Evolutionary conservation across 2,888 invertebrate genomes (phyloP).

Genomic region (Ochropleura plecta): DNA sequence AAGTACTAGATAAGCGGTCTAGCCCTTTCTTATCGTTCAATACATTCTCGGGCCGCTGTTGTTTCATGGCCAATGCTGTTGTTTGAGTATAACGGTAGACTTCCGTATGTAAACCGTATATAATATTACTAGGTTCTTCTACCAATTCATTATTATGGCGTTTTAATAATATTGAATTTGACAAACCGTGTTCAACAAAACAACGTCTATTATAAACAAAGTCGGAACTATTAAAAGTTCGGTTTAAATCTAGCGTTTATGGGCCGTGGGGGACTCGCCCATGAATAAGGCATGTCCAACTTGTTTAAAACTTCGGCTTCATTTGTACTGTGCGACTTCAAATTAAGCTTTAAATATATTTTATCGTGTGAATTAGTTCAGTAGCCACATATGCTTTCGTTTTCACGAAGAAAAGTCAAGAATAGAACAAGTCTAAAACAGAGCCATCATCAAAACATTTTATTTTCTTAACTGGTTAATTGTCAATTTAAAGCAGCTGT

Average conservation of each 20-base stretch:
- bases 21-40: constrained; percentile 37
- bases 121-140: neutral
- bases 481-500: neutral
- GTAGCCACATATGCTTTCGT: constrained; percentile 1
- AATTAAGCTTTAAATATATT: constrained; percentile 7
- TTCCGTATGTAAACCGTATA: constrained; percentile 19
- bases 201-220: constrained; percentile 16
- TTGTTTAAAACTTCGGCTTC: constrained; percentile 21
- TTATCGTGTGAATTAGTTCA: constrained; percentile 15
- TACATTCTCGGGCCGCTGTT: constrained; percentile 25
- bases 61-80: constrained; percentile 51
- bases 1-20: constrained; percentile 46
- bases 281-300: constrained; percentile 4
- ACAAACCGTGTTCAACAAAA: constrained; percentile 21
- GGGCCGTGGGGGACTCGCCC: constrained; percentile 18
- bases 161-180: neutral
- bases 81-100: constrained; percentile 7
- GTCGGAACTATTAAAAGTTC: constrained; percentile 1
- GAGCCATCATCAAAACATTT: neutral
- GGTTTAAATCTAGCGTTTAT: constrained; percentile 37
- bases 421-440: neutral
- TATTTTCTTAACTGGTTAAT: neutral
- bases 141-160: neutral
- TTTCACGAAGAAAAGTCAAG: neutral
- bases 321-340: neutral